phyloP scores from a whole-genome alignment of 2,888 invertebrate species.

The Campopleginae sp. region DNA sequence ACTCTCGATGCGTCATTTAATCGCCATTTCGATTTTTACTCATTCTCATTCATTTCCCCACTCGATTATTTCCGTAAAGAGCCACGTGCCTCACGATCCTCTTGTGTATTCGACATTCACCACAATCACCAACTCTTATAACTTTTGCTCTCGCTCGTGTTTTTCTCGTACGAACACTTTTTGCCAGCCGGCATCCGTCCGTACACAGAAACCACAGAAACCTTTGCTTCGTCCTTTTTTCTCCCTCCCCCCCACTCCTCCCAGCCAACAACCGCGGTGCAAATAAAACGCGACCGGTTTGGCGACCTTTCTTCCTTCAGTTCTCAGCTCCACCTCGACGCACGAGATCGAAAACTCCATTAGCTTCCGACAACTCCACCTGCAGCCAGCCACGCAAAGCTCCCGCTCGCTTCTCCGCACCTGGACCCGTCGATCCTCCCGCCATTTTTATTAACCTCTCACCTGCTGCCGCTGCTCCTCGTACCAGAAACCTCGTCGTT shows the following conservation, averaged over 20 bases:
- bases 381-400: conserved; percentile 33
- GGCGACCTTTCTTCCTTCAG: not conserved
- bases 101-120: conserved; percentile 22
- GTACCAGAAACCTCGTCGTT: too few species aligned
- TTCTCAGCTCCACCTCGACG: conserved; percentile 48
- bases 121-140: not conserved
- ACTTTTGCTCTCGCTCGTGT: not conserved
- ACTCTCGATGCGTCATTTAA: conserved; percentile 38
- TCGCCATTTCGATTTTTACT: not conserved
- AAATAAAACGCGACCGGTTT: conserved; percentile 26
- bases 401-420: not conserved
- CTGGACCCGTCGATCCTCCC: conserved; percentile 28
- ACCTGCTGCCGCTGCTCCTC: not conserved
- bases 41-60: not conserved
- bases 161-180: not conserved
- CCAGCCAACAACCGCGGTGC: conserved; percentile 1
- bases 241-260: conserved; percentile 38
- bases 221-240: conserved; percentile 10
- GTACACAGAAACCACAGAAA: not conserved
- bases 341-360: conserved; percentile 27
- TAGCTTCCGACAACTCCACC: conserved; percentile 31
- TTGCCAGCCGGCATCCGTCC: conserved; percentile 28
- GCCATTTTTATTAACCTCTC: conserved; percentile 22
- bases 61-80: not conserved
- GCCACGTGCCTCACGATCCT: not conserved